A percentile compares a stretch with the other conserved stretches of the same genome.
phyloP scores from a whole-genome alignment of 2,888 invertebrate genomes.

The Pseudococcus viburni region DNA sequence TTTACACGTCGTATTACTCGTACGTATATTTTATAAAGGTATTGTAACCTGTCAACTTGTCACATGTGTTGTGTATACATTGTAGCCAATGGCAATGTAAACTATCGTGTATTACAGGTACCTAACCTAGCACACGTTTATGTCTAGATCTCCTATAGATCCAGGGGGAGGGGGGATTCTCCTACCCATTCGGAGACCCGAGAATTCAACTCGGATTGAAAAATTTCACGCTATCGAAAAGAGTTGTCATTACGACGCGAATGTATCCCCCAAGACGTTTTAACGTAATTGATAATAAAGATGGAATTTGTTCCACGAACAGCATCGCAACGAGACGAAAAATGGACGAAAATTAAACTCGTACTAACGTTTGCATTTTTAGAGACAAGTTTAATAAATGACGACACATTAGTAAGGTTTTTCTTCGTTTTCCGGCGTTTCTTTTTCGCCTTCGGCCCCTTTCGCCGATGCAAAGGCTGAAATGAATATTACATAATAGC shows the following conservation, averaged over 20 bases:
- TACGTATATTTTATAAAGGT: background rate
- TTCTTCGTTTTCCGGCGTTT: background rate
- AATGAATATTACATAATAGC: slow-evolving; percentile 59
- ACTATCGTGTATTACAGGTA: background rate
- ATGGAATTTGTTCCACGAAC: background rate
- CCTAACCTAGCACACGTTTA: background rate
- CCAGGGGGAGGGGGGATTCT: too few species aligned
- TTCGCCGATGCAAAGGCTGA: background rate
- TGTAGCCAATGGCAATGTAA: background rate
- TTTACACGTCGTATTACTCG: background rate
- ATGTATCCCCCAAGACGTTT: slow-evolving; percentile 28
- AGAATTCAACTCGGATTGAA: background rate
- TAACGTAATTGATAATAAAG: slow-evolving; percentile 54
- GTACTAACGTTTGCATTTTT: slow-evolving; percentile 34
- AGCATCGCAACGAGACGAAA: background rate
- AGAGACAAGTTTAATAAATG: slow-evolving; percentile 55
- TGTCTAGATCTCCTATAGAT: background rate
- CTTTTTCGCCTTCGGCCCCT: background rate
- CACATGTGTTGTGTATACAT: background rate
- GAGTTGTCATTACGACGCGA: background rate
- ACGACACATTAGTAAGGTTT: slow-evolving; percentile 53
- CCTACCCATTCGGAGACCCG: too few species aligned
- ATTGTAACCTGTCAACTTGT: slow-evolving; percentile 11
- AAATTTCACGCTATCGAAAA: background rate
- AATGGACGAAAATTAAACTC: slow-evolving; percentile 32